Conservation (phyloP, 2,888 invertebrate species). For the Macaria notata region DNA sequence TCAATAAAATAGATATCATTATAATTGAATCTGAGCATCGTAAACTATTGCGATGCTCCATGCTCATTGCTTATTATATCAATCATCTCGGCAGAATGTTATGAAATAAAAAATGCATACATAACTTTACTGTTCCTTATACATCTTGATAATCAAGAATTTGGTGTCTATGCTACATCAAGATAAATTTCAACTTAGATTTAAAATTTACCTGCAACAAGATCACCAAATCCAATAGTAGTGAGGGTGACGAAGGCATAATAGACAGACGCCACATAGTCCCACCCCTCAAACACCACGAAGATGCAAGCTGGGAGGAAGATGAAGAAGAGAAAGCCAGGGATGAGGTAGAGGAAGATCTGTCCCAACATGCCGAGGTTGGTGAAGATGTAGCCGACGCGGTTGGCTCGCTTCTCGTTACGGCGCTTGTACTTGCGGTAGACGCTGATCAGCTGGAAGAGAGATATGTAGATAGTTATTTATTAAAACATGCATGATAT, state of each 20-base stretch:
- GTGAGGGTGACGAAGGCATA: conserved; percentile 94
- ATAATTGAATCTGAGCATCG: too few species aligned
- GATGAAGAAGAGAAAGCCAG: conserved; percentile 93
- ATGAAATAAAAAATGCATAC: too few species aligned
- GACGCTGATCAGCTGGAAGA: conserved; percentile 86
- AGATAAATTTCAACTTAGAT: not conserved
- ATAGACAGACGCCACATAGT: conserved; percentile 91
- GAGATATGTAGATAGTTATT: not conserved
- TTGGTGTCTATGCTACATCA: too few species aligned
- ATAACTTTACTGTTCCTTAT: too few species aligned
- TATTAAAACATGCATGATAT: too few species aligned
- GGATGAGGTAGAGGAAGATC: conserved; percentile 92
- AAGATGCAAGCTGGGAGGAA: conserved; percentile 93
- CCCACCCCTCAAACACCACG: conserved; percentile 93
- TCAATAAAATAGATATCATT: too few species aligned
- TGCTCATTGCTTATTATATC: too few species aligned
- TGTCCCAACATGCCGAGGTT: conserved; percentile 89
- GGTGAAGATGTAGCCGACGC: conserved; percentile 84
- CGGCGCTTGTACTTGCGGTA: conserved; percentile 91
- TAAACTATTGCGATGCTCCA: too few species aligned
- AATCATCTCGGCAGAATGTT: too few species aligned
- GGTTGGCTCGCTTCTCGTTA: conserved; percentile 81
- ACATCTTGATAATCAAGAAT: too few species aligned
- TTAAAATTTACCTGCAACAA: conserved; percentile 87
- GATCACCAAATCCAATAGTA: conserved; percentile 96